Base-by-base conservation (phyloP, 2,797 vertebrate species). In the Cyclopterus lumpus region DNA sequence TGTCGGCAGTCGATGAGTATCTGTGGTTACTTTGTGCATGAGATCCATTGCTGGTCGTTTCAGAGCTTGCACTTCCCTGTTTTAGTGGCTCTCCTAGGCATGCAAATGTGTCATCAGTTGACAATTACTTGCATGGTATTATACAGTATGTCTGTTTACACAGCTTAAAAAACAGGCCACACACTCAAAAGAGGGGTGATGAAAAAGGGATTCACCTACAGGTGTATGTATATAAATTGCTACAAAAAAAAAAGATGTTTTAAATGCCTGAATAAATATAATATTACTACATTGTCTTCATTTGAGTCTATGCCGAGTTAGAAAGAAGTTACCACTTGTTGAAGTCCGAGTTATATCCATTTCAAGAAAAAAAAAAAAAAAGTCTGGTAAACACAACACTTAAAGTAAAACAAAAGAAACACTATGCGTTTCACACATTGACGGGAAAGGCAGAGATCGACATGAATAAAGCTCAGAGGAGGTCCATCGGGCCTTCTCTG, bases 71-170 rank as follows among this genome's bases (percentile, higher is more conserved):
- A 73, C 75, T 88, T 91, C 86, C 73, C 16, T 42, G 24, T 83
- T 91, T n/a, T 18, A 10, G 40, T 51, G 36, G 15, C 10, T 71
- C 71, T 66, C 42, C 51, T 14, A 16, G 8, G 1, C 18, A 38
- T 54, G n/a, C 18, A 67, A 10, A 30, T 42, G 63, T 83, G 84
- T 89, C 86, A 83, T 84, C 88, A 84, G 32, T 53, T 82, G 49
- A 82, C 79, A 85, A 84, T 86, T 82, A 84, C 54, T 34, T 58
- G 77, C 62, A 59, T 26, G 59, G 67, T 34, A 20, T 75, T 30
- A 69, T n/a, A n/a, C n/a, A n/a, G n/a, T 34, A 49, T 42, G 18
- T 62, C 49, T 10, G 55, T 88, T 83, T 83, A 63, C 71, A 80
- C 67, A 77, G 76, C 71, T 77, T 53, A 61, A 69, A 54, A 51